Evolutionary conservation across 2,888 invertebrate genomes (phyloP).

Genomic region (Flexamia atlantica): DNA sequence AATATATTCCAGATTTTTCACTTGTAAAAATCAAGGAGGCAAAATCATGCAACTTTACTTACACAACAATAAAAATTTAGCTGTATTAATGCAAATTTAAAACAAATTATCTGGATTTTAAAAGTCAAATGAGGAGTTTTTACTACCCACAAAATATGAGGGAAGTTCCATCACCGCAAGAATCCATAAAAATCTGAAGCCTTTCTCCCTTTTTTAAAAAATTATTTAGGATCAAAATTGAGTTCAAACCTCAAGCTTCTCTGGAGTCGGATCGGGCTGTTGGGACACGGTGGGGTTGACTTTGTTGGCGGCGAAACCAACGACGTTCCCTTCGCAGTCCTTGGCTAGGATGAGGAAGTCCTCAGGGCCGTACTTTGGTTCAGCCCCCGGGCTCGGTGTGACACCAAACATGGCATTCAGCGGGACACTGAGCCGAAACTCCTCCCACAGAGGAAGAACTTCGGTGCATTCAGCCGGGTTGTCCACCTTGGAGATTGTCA

Average conservation of each 20-base stretch:
- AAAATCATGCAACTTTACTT: too few species aligned
- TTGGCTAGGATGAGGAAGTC: conserved; percentile 7
- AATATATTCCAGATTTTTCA: too few species aligned
- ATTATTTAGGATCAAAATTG: too few species aligned
- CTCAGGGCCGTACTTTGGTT: neutral
- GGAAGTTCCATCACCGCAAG: too few species aligned
- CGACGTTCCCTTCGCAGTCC: neutral
- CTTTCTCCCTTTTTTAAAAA: too few species aligned
- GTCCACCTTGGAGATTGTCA: neutral
- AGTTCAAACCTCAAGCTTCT: neutral
- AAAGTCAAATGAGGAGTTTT: too few species aligned
- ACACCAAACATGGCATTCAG: neutral
- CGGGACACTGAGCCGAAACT: neutral
- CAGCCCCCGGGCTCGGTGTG: neutral
- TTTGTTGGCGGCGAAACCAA: conserved; percentile 5
- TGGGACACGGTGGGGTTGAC: neutral
- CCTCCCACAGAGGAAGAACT: neutral
- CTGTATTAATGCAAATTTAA: too few species aligned
- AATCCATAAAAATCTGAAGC: too few species aligned
- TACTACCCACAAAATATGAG: too few species aligned
- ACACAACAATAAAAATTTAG: too few species aligned
- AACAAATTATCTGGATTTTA: too few species aligned
- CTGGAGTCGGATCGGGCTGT: neutral
- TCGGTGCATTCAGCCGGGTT: neutral
- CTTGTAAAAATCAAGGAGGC: too few species aligned